These are phyloP conservation scores for Urocyon cinereoargenteus DNA, from an alignment of 2,797 vertebrate species.

Conservation along the genomic window DNA sequence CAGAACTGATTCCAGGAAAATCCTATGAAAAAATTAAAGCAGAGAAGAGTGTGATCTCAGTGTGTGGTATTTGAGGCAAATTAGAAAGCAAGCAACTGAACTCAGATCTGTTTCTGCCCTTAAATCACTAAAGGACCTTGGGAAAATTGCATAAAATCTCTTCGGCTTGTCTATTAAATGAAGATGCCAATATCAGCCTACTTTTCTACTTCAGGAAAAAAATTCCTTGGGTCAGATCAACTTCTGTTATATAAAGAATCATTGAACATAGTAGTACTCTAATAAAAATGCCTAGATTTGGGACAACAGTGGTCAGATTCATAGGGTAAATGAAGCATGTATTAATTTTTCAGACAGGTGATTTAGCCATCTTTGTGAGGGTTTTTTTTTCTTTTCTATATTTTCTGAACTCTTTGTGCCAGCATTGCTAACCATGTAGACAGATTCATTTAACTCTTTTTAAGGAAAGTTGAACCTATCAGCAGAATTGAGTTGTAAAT, in stretches of 20 bases:
- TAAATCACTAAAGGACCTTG: conserved; percentile 13
- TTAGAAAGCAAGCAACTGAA: background rate
- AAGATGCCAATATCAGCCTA: background rate
- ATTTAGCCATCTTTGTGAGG: background rate
- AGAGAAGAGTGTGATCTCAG: background rate
- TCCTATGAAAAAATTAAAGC: conserved; percentile 51
- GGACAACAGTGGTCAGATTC: background rate
- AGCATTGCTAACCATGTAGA: background rate
- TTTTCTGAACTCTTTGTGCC: background rate
- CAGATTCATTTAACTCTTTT: background rate
- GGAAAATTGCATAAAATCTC: background rate
- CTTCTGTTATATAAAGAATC: background rate
- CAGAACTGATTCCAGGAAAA: conserved; percentile 41
- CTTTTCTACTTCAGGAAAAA: background rate
- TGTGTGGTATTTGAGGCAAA: background rate
- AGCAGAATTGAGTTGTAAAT: background rate
- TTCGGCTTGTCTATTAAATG: background rate
- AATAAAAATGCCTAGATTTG: background rate
- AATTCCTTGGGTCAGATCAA: background rate
- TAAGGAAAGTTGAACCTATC: background rate
- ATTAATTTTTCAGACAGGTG: background rate
- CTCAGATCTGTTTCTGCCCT: background rate
- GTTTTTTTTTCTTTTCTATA: background rate
- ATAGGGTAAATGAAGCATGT: background rate
- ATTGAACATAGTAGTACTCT: background rate